These are phyloP conservation scores for Limnephilus rhombicus DNA, from an alignment of 2,888 invertebrate species.

Conservation along the genomic window DNA sequence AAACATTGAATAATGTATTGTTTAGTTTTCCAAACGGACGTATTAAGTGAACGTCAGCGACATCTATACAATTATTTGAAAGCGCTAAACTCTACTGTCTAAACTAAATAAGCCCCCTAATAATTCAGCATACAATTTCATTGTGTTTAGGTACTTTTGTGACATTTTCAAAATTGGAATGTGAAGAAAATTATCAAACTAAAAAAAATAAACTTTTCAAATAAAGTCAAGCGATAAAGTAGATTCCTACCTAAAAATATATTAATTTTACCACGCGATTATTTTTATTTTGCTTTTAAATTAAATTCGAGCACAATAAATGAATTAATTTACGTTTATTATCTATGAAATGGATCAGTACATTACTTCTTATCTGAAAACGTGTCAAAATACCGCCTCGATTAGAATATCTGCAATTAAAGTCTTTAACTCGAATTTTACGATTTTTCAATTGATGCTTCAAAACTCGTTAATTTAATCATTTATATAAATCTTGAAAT, in stretches of 20 bases:
- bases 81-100: neutral
- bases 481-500: neutral
- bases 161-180: too few species aligned
- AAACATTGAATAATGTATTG: slow-evolving; percentile 12
- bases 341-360: neutral
- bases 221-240: too few species aligned
- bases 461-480: neutral
- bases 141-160: too few species aligned
- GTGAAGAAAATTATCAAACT: too few species aligned
- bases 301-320: neutral
- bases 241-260: too few species aligned
- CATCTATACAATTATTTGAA: neutral
- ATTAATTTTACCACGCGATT: too few species aligned
- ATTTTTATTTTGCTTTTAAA: neutral
- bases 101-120: neutral
- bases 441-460: neutral
- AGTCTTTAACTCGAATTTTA: neutral
- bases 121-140: neutral
- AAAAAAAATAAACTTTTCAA: too few species aligned
- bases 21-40: neutral
- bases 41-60: slow-evolving; percentile 3
- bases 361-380: neutral
- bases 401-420: neutral
- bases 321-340: neutral
- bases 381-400: neutral